phyloP scores from a whole-genome alignment of 2,797 vertebrate species.

The Sebastes matsubarae region DNA sequence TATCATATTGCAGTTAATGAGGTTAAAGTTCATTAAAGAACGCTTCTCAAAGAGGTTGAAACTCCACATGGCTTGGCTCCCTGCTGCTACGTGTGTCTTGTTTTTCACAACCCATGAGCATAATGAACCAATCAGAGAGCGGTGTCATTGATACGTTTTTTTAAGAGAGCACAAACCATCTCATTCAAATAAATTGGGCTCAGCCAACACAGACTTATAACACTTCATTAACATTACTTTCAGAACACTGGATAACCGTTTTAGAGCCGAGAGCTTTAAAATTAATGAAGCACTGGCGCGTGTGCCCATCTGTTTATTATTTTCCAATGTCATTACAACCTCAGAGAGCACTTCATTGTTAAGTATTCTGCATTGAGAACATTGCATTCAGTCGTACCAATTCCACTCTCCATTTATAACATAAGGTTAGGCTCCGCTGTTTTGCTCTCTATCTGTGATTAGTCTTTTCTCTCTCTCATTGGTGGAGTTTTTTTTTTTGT shows the following conservation, averaged over 20 bases:
- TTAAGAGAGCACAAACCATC: background rate
- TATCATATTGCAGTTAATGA: background rate
- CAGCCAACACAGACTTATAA: background rate
- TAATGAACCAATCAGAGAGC: background rate
- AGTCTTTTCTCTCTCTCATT: background rate
- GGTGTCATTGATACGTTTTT: conserved; percentile 8
- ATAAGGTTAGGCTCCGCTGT: background rate
- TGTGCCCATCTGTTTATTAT: conserved; percentile 33
- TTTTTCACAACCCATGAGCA: background rate
- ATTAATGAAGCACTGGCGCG: conserved; percentile 29
- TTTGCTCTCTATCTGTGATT: background rate
- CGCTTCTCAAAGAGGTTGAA: background rate
- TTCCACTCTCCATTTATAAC: background rate
- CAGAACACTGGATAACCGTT: conserved; percentile 11
- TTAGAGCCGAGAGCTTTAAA: conserved; percentile 10
- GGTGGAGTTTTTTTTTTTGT: background rate
- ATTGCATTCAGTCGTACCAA: background rate
- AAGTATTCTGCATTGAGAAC: conserved; percentile 3
- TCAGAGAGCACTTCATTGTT: conserved; percentile 30
- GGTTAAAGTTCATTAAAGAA: background rate
- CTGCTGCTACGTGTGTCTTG: background rate
- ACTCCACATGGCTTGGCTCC: background rate
- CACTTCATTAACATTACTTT: conserved; percentile 18
- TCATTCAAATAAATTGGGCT: background rate
- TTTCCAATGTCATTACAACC: conserved; percentile 30